A percentile compares a stretch with the other conserved stretches of the same genome.
Conservation (phyloP, 2,888 invertebrate genomes). For the Orthosia gothica region DNA sequence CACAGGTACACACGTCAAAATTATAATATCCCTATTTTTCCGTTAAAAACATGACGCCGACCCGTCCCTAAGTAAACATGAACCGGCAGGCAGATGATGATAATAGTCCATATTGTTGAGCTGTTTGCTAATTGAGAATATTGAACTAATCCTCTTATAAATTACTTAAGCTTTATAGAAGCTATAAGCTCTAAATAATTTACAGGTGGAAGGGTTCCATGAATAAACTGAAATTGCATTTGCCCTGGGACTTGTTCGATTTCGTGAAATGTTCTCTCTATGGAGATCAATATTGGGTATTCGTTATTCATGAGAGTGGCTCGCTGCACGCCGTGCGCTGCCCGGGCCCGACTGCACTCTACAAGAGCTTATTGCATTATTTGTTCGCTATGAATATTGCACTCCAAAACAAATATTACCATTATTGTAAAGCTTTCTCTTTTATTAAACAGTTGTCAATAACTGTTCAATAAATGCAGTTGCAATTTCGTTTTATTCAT, state of each 20-base stretch:
- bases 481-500: conserved; percentile 55
- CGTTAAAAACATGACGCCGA: neutral
- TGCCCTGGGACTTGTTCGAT: conserved; percentile 54
- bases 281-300: conserved; percentile 80
- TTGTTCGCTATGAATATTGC: conserved; percentile 56
- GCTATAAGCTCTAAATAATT: neutral
- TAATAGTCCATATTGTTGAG: neutral
- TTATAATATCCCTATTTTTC: too few relatives aligned
- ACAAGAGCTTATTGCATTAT: conserved; percentile 68
- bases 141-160: neutral
- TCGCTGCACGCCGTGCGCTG: conserved; percentile 47
- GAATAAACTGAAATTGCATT: conserved; percentile 60
- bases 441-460: conserved; percentile 7
- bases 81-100: neutral
- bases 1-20: too few relatives aligned
- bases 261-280: conserved; percentile 70
- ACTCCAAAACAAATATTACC: conserved; percentile 29
- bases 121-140: neutral
- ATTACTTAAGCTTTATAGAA: conserved; percentile 1
- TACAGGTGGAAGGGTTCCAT: conserved; percentile 16
- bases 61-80: neutral
- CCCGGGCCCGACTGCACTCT: conserved; percentile 63
- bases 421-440: conserved; percentile 22
- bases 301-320: conserved; percentile 81
- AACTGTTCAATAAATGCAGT: conserved; percentile 50